Percentiles rank a stretch among this genome's conserved stretches.
phyloP scores from a whole-genome alignment of 2,113 vertebrate species.

The Procavia capensis region DNA sequence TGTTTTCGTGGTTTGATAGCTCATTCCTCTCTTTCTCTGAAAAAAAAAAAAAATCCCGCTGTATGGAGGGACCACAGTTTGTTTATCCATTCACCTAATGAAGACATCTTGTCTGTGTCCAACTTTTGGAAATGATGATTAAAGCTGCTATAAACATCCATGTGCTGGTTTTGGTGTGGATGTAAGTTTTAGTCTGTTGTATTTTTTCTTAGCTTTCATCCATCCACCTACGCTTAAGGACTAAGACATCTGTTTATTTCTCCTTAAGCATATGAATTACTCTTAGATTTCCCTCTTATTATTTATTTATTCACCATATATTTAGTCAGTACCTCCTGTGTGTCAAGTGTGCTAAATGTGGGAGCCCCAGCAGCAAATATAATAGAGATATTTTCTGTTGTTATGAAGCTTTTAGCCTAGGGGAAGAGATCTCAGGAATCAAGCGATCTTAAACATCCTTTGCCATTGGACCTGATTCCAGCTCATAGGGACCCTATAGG shows the following conservation, averaged over 20 bases:
- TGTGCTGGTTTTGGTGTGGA: not conserved
- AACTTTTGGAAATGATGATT: not conserved
- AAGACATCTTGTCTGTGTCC: not conserved
- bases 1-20: not conserved
- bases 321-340: not conserved
- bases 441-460: not conserved
- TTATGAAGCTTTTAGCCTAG: not conserved
- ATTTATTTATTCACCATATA: not conserved
- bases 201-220: not conserved
- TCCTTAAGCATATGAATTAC: not conserved
- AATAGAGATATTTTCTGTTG: not conserved
- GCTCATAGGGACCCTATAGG: too few relatives aligned
- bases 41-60: not conserved
- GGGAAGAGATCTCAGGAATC: not conserved
- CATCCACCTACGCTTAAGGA: not conserved
- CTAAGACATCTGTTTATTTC: not conserved
- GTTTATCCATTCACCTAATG: not conserved
- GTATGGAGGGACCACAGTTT: not conserved
- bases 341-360: not conserved
- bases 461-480: not conserved
- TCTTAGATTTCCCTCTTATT: not conserved
- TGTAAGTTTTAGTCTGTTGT: not conserved
- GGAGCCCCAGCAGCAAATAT: not conserved
- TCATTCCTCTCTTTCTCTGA: not conserved
- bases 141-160: not conserved